Evolutionary conservation across 2,888 invertebrate species (phyloP).

Genomic region (Paralinhomoeus sp.): DNA sequence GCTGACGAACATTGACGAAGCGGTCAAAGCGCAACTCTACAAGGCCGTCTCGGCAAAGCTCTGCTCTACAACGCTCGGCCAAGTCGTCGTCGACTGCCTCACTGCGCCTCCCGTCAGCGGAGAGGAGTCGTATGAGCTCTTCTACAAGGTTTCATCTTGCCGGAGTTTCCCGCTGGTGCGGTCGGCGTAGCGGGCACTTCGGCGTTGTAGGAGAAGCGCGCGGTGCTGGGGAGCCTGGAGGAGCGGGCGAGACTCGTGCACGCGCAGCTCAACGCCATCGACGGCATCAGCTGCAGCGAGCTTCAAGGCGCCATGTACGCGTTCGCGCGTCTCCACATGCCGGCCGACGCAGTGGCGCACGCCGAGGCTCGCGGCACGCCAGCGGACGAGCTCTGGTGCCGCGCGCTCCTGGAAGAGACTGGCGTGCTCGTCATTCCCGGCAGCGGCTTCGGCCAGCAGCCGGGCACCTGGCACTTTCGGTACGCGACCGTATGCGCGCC

Average conservation of each 20-base stretch:
- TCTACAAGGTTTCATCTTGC: constrained; percentile 37
- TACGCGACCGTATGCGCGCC: constrained; percentile 21
- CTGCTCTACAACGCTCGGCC: constrained; percentile 76
- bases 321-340: constrained; percentile 62
- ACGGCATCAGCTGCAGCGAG: constrained; percentile 53
- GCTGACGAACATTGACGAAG: constrained; percentile 58
- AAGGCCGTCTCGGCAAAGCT: constrained; percentile 81
- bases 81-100: constrained; percentile 61
- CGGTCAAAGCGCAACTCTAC: constrained; percentile 52
- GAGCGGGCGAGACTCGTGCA: too few relatives aligned
- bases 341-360: constrained; percentile 54
- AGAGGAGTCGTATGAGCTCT: constrained; percentile 63
- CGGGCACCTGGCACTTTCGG: constrained; percentile 79
- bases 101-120: constrained; percentile 63
- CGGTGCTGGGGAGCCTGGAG: too few relatives aligned
- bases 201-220: too few relatives aligned
- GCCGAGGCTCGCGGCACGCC: constrained; percentile 32
- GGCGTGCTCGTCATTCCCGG: constrained; percentile 78
- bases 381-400: too few relatives aligned
- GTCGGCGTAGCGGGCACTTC: too few relatives aligned
- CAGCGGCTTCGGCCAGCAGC: constrained; percentile 76
- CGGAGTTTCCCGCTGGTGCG: too few relatives aligned
- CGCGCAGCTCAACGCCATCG: constrained; percentile 51
- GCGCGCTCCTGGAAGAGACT: constrained; percentile 48
- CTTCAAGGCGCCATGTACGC: constrained; percentile 96